A percentile compares a stretch with the other conserved stretches of the same genome.
Conservation (phyloP, 2,797 vertebrate species). For the Naso thynnoides region DNA sequence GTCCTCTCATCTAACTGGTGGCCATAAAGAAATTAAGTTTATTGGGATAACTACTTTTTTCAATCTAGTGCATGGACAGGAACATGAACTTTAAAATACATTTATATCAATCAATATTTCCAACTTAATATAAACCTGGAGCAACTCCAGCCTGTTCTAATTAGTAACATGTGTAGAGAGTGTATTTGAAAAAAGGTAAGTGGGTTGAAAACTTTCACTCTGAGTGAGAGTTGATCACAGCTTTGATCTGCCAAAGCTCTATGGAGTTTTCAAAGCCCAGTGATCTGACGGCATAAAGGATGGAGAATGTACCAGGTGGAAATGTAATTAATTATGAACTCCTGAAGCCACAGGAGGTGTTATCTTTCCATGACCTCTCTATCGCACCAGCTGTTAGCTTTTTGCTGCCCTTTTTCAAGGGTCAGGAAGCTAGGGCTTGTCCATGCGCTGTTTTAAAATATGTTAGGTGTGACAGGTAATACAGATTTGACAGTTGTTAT, state of each 20-base stretch:
- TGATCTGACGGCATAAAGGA: slow-evolving; percentile 45
- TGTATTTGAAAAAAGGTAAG: slow-evolving; percentile 73
- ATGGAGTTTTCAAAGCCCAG: slow-evolving; percentile 52
- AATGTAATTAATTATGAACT: slow-evolving; percentile 74
- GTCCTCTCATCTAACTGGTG: slow-evolving; percentile 1
- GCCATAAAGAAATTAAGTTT: neutral
- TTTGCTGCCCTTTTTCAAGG: slow-evolving; percentile 39
- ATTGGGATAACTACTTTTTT: neutral
- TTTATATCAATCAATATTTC: too few species aligned
- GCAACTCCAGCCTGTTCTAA: slow-evolving; percentile 46
- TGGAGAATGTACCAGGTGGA: slow-evolving; percentile 66
- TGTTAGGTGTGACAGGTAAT: slow-evolving; percentile 43
- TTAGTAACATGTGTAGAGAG: slow-evolving; percentile 64
- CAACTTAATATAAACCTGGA: slow-evolving; percentile 36
- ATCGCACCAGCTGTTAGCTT: slow-evolving; percentile 63
- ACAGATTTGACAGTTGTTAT: slow-evolving; percentile 15
- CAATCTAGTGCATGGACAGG: neutral
- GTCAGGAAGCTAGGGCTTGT: slow-evolving; percentile 23
- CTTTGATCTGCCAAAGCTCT: slow-evolving; percentile 74
- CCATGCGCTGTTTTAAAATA: slow-evolving; percentile 12
- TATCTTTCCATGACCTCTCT: slow-evolving; percentile 58
- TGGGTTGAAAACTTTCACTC: slow-evolving; percentile 66
- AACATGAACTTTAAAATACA: neutral
- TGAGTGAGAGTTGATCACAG: slow-evolving; percentile 42
- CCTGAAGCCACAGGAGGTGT: slow-evolving; percentile 56